Conservation (phyloP, 1,140 invertebrate species). For the Plodia interpunctella region DNA sequence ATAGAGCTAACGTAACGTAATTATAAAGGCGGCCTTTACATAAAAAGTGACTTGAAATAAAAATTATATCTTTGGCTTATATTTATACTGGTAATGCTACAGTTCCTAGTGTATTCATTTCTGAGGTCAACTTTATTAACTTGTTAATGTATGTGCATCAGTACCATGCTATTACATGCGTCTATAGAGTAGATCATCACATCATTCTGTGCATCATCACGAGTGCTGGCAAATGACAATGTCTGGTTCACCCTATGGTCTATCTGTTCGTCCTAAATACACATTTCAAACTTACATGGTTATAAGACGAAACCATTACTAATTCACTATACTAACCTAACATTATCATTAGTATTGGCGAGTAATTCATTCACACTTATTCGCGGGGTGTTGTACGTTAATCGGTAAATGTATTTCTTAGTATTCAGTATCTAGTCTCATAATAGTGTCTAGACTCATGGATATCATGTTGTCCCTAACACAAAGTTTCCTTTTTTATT, state of each 20-base stretch:
- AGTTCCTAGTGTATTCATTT: not conserved
- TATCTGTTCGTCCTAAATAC: conserved; percentile 71
- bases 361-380: conserved; percentile 14
- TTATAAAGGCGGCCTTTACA: no score
- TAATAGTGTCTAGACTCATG: no score
- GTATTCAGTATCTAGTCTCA: no score
- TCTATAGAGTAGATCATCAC: conserved; percentile 20
- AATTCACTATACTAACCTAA: conserved; percentile 60
- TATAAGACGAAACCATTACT: conserved; percentile 56
- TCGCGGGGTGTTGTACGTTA: no score
- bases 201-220: conserved; percentile 33
- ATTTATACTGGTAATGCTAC: conserved; percentile 4
- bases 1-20: no score
- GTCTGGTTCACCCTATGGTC: conserved; percentile 58
- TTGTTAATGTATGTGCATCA: not conserved
- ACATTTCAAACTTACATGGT: conserved; percentile 63
- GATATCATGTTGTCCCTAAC: no score
- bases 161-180: not conserved
- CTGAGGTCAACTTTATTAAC: not conserved
- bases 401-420: no score
- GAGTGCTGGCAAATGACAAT: conserved; percentile 47
- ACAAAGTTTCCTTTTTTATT: no score
- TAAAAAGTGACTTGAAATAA: no score
- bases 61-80: no score
- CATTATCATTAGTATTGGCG: conserved; percentile 8